Base-by-base conservation (phyloP, 2,797 vertebrate genomes). In the Acrocephalus scirpaceus region DNA sequence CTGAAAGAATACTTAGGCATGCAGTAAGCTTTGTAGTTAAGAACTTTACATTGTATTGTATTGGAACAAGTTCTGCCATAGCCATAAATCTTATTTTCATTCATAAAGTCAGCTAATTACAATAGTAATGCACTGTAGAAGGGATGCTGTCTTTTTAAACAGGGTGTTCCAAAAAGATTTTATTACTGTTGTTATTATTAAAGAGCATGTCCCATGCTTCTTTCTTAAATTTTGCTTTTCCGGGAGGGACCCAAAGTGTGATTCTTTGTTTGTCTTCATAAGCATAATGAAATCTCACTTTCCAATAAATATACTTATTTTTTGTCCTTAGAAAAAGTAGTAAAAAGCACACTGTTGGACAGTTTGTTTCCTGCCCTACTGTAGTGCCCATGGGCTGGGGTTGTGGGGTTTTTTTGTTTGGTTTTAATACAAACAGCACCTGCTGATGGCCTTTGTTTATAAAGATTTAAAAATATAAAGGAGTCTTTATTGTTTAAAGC, bases 241-340 rank as follows among this genome's bases (percentile, higher is more conserved):
- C 50, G 23, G 71, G 44, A 48, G 70, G 75, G 51, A 88, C 30
- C 51, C 60, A 42, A 45, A 85, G 40, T 66, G 47, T 77, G 32
- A 34, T 86, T 89, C 29, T 94, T 88, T 90, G 57, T 65, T 92
- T 74, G 22, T 95, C 56, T 80, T 95, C 72, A 77, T 96, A 61
- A 94, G 70, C 50, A 82, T 62, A 93, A 81, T 76, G 90, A 47
- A 94, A 47, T 94, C 86, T 93, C 67, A 87, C 58, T 96, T 98
- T 98, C 96, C 93, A 98, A 98, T 98, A 98, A 98, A 98, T 98
- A 98, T 9, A 74, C 29, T 60, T 74, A 1, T 53, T 64, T 79
- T 92, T 71, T 36, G 29, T 71, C 94, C 97, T 95, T 93, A 40
- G 67, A 79, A 95, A 94, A 86, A 76, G 30, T 61, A 75, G 27